Evolutionary conservation across 2,113 vertebrate species (phyloP), one percentile per base, ranked within the genome.

Genomic region (Hippocampus barbouri): DNA sequence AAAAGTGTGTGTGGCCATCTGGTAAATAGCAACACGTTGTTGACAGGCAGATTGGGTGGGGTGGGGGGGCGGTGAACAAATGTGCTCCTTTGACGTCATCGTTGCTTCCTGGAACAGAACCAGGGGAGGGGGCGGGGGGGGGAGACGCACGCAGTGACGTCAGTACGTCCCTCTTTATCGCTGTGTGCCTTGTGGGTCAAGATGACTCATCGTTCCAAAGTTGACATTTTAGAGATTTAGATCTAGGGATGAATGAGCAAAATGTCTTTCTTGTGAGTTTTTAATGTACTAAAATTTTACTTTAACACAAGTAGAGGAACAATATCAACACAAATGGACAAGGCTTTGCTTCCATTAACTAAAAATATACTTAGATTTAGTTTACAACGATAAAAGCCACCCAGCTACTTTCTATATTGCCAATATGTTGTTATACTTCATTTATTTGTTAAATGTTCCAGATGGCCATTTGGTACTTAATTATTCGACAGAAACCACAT

Each of bases 101-200:
- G 71, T 72, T 66, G 89, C 93, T 98, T 98, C 95, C 97, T 96
- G 95, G 96, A 97, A 97, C 92, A 82, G 71, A 70, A 88, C 90
- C 86, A 88, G 91, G 87, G 91, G 82, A 72, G 90, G 89, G 90
- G 90, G 92, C 92, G 91, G 93, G 25, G 25, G 25, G 92, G 92
- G 91, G 88, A 92, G 93, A 93, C 91, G 90, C 92, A 93, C 78
- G 66, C 86, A 89, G 92, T 96, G 95, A 96, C 95, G 95, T 97
- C 94, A 96, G 91, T 91, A 66, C 70, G 71, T 73, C 51, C 79
- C 91, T 87, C 87, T 85, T 81, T 83, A 92, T 91, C 93, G 77
- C 84, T 67, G 66, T 60, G 71, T 47, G 61, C 53, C 38, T 18
- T 16, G 53, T 47, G 64, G 64, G 56, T 59, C 23, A 59, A 12